Base-by-base conservation (phyloP, 1,140 invertebrate genomes). In the Batillaria attramentaria region DNA sequence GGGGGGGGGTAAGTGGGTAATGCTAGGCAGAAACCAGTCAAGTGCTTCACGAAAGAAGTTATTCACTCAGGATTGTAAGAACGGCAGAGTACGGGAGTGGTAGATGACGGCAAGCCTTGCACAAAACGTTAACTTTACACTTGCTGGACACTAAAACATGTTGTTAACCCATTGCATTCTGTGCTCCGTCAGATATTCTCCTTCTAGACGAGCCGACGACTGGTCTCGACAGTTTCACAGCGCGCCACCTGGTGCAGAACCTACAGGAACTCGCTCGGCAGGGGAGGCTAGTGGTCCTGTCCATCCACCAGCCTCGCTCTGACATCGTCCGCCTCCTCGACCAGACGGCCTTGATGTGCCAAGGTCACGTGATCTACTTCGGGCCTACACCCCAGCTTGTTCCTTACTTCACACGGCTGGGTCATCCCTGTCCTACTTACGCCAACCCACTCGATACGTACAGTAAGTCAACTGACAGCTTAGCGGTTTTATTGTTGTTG, bases 181-280 rank as follows among this genome's bases (percentile, higher is more conserved):
- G n/a, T 50, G 41, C 68, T 42, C 66, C 46, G 66, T 41, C 78
- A 88, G 86, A 87, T 74, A 87, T 89, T 46, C 35, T 89, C 6
- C 79, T 89, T 2, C 60, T 89, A 73, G 87, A 89, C 50, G 87
- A 89, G 60, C 87, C 87, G 0, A 88, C 87, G 1, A 83, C 87
- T 10, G 87, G 87, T n/a, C 79, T 88, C 16, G 87, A 88, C 80
- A 84, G 83, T 57, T 87, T 86, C 77, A 88, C 86, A 8, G 86
- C 87, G 1, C 81, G 84, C 54, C 75, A 85, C 68, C 81, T 88
- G 31, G 80, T 87, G 28, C 79, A 81, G 35, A 87, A 72, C 42
- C 72, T 88, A 6, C 75, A 82, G 5, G 79, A 84, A 13, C 74
- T 88, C 2, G 86, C 87, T 1, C 80, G 82, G 8, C 79, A 77